Evolutionary conservation across 2,888 invertebrate species (phyloP).

Genomic region (Eugnorisma glareosa): DNA sequence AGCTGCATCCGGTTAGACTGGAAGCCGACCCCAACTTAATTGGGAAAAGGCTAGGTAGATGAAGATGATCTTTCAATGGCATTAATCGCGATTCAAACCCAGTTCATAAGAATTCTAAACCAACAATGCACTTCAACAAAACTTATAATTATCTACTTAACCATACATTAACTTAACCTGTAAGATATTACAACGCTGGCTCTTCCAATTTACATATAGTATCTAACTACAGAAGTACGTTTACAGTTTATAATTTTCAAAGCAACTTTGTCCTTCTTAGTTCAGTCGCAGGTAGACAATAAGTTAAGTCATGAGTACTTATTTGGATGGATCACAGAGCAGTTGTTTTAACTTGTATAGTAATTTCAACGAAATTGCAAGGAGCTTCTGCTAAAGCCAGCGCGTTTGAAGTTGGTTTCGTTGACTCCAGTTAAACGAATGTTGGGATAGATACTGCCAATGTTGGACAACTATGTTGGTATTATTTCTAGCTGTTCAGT

Average conservation of each 20-base stretch:
- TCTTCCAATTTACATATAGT: slow-evolving; percentile 52
- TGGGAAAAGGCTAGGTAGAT: too few species aligned
- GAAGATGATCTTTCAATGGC: too few species aligned
- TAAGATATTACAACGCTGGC: slow-evolving; percentile 21
- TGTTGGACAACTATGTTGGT: neutral
- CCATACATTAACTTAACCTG: neutral
- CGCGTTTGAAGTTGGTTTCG: slow-evolving; percentile 31
- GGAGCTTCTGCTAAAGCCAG: slow-evolving; percentile 32
- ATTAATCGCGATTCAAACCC: neutral
- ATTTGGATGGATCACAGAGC: slow-evolving; percentile 60
- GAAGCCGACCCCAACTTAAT: too few species aligned
- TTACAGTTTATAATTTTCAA: slow-evolving; percentile 34
- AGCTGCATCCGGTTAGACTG: too few species aligned
- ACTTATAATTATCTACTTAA: neutral
- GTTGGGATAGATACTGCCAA: slow-evolving; percentile 12
- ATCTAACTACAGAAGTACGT: slow-evolving; percentile 43
- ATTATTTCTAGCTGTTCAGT: neutral
- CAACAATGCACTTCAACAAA: neutral
- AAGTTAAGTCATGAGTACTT: slow-evolving; percentile 61
- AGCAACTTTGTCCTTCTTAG: slow-evolving; percentile 45
- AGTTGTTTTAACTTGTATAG: slow-evolving; percentile 61
- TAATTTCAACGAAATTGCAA: slow-evolving; percentile 56
- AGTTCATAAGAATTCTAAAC: neutral
- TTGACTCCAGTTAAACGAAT: slow-evolving; percentile 40
- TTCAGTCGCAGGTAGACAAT: slow-evolving; percentile 64